Evolutionary conservation across 2,113 vertebrate species (phyloP).

Genomic region (Osmerus eperlanus): DNA sequence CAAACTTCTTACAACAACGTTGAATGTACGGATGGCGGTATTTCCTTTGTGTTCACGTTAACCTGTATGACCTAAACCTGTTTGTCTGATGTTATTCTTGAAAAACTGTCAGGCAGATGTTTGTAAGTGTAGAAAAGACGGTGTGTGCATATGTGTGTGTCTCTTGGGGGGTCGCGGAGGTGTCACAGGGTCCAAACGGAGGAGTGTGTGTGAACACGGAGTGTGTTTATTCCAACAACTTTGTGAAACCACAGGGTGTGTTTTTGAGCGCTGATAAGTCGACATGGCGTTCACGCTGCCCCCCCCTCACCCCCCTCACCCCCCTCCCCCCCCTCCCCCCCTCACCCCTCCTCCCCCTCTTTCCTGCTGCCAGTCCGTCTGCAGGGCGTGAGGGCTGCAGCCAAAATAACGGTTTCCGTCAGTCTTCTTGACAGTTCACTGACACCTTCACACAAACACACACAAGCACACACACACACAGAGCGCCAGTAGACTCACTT

Average conservation of each 20-base stretch:
- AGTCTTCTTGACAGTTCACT: background rate
- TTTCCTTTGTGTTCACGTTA: no score
- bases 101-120: background rate
- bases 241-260: slow-evolving; percentile 19
- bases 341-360: background rate
- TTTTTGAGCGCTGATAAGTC: slow-evolving; percentile 25
- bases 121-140: background rate
- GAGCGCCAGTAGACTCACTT: no score
- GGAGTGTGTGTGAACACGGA: background rate
- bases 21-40: no score
- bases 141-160: background rate
- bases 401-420: slow-evolving; percentile 7
- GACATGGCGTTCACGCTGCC: background rate
- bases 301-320: background rate
- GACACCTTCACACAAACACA: background rate
- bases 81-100: background rate
- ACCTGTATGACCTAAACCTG: no score
- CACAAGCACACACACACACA: background rate
- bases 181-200: background rate
- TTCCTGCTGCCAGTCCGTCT: slow-evolving; percentile 20
- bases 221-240: no score
- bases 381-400: background rate
- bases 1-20: no score
- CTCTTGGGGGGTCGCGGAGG: background rate
- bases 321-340: background rate